Percentiles rank a stretch among this genome's conserved stretches.
Evolutionary conservation across 2,113 vertebrate species (phyloP).

Genomic region (sheep (Ovis aries)): DNA sequence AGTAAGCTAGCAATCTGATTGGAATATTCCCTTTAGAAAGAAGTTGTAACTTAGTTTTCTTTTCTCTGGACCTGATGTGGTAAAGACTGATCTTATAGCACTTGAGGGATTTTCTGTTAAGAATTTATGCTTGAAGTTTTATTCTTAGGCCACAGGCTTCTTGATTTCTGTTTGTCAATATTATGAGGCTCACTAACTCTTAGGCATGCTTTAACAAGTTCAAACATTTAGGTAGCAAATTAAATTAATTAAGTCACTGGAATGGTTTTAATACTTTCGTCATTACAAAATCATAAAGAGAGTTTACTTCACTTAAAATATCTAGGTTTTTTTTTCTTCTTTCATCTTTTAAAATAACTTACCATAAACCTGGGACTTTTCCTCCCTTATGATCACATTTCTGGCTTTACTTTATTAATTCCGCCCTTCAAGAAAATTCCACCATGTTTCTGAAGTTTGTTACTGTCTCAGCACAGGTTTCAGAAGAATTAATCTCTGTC

Average conservation of each 20-base stretch:
- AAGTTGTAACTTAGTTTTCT: conserved; percentile 11
- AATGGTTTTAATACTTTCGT: conserved; percentile 57
- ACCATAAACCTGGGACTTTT: neutral
- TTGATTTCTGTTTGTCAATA: conserved; percentile 43
- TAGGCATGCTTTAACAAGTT: conserved; percentile 64
- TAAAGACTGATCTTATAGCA: conserved; percentile 4
- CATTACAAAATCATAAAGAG: conserved; percentile 58
- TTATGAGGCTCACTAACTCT: conserved; percentile 13
- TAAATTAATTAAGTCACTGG: conserved; percentile 63
- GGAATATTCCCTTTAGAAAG: conserved; percentile 32
- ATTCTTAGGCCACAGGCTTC: conserved; percentile 1
- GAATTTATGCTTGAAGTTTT: conserved; percentile 40
- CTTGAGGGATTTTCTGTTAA: conserved; percentile 1
- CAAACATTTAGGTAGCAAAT: conserved; percentile 66
- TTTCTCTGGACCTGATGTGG: neutral
- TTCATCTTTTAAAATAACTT: conserved; percentile 39
- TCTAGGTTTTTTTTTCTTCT: neutral
- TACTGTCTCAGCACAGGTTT: neutral
- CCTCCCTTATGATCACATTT: conserved; percentile 24
- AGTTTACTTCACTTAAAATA: conserved; percentile 24
- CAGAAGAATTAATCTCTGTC: conserved; percentile 5
- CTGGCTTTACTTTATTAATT: conserved; percentile 40
- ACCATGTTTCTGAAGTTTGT: neutral
- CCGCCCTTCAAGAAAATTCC: neutral
- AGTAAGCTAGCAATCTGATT: neutral